These are phyloP conservation scores for Entomyzon cyanotis DNA, from an alignment of 2,113 vertebrate genomes.

Conservation along the genomic window DNA sequence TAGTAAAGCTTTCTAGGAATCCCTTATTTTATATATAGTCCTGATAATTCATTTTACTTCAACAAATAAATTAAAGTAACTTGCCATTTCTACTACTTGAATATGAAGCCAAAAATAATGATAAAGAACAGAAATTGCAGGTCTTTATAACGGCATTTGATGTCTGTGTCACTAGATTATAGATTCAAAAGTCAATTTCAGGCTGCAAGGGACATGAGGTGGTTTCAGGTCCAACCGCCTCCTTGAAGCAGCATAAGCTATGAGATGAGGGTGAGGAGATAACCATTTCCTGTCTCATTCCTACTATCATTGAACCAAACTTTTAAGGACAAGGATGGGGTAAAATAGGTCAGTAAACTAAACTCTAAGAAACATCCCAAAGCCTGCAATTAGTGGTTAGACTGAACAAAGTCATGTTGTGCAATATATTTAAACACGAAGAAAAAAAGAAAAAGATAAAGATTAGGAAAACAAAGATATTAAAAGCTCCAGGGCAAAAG, in stretches of 20 bases:
- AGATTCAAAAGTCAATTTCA: neutral
- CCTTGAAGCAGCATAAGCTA: neutral
- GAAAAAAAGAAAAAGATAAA: neutral
- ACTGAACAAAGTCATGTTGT: neutral
- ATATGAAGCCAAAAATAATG: neutral
- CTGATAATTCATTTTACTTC: neutral
- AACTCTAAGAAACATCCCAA: neutral
- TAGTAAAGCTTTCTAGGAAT: neutral
- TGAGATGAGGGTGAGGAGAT: neutral
- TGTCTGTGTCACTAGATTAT: neutral
- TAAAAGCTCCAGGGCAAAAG: neutral
- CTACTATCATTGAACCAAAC: neutral
- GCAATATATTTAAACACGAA: neutral
- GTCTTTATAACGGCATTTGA: neutral
- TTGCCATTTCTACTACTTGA: neutral
- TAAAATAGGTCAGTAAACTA: neutral
- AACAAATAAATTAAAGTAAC: neutral
- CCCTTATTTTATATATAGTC: neutral
- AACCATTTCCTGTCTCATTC: neutral
- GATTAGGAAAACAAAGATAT: neutral
- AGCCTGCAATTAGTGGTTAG: conserved; percentile 26
- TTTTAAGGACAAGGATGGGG: neutral
- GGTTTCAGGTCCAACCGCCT: neutral
- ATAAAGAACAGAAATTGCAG: neutral
- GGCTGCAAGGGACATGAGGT: neutral